Base-by-base conservation (phyloP, 2,888 invertebrate genomes). In the Ischnus inquisitorius region DNA sequence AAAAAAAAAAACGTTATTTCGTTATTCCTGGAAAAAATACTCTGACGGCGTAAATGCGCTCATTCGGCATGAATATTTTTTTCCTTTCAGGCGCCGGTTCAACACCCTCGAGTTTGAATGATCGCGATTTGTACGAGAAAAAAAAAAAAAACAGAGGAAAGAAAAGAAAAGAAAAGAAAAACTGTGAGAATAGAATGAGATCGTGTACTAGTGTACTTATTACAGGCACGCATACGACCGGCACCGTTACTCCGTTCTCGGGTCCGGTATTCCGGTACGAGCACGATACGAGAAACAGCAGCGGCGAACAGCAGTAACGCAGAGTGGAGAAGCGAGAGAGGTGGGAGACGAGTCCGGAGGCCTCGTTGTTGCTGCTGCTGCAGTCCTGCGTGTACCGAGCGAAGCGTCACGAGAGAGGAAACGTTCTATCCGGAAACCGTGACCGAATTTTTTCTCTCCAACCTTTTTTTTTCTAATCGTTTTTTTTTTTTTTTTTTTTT, bases 351-450 rank as follows among this genome's bases (percentile, higher is more conserved):
- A 74, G 19, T 54, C 57, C 14, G 54, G 19, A 65, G 60, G 19
- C 46, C 54, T 46, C 39, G 34, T 34, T 64, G 64, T 64, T 67
- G 65, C 39, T 19, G 39, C 43, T 19, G 43, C 39, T 34, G 25
- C 43, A 62, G 43, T 74, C 64, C 67, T 68, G 79, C 62, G 74
- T 69, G 78, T 75, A 71, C 79, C 79, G 79, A 79, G 34, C 75
- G 83, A 71, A 79, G 79, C 83, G 83, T 83, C 83, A 83, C 74
- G 82, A 78, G 74, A 78, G 74, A 83, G 78, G 78, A 82, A 77
- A 77, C 77, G 67, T 39, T 28, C 68, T 69, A 75, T 83, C 82
- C 79, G 78, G 83, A 75, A 64, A 79, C 79, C 77, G 75, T 83
- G 83, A 83, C 83, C 79, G 79, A 81, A 72, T 75, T 75, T 48